phyloP scores from a whole-genome alignment of 1,140 invertebrate species.

The Drosophila nigromelanica region DNA sequence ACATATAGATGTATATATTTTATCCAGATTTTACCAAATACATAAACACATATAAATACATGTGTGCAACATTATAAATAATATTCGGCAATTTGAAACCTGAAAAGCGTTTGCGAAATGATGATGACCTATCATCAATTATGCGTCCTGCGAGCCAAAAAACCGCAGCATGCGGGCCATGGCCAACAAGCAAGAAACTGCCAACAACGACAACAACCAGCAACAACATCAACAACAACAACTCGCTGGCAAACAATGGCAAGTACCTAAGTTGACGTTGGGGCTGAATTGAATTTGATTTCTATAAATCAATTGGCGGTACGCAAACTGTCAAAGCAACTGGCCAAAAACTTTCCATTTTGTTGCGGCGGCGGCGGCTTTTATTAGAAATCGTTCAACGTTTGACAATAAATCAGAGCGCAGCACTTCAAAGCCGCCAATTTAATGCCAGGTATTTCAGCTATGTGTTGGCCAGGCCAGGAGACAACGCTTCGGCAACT shows the following conservation, averaged over 20 bases:
- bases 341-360: conserved; percentile 65
- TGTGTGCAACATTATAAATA: conserved; percentile 5
- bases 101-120: conserved; percentile 28
- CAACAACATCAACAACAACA: conserved; percentile 22
- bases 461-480: conserved; percentile 28
- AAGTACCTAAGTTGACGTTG: conserved; percentile 6
- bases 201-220: not conserved
- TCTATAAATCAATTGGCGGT: conserved; percentile 70
- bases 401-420: conserved; percentile 68
- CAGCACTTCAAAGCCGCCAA: conserved; percentile 55
- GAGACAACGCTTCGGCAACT: conserved; percentile 41
- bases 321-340: conserved; percentile 69
- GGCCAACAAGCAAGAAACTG: conserved; percentile 12
- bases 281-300: conserved; percentile 48
- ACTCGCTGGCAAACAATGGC: conserved; percentile 42
- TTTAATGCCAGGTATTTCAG: conserved; percentile 40
- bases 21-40: no score
- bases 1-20: no score
- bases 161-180: conserved; percentile 10
- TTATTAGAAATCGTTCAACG: conserved; percentile 55
- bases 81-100: conserved; percentile 25
- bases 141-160: conserved; percentile 7
- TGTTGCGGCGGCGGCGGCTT: conserved; percentile 54
- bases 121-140: conserved; percentile 43
- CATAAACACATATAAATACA: not conserved